These are phyloP conservation scores for Mixornis gularis DNA, from an alignment of 2,113 vertebrate genomes.

Conservation along the genomic window DNA sequence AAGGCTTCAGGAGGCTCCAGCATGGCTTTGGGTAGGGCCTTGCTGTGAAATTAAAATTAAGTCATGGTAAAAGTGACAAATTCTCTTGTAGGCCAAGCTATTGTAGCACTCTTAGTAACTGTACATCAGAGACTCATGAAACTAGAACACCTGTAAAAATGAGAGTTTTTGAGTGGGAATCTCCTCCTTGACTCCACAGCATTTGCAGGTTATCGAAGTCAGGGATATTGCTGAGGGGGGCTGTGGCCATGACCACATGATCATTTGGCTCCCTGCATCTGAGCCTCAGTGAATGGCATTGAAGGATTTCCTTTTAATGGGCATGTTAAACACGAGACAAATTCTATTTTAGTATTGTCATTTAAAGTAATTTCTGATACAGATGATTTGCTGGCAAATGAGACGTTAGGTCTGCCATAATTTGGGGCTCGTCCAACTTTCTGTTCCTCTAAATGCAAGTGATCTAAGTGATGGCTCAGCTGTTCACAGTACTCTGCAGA, in stretches of 20 bases:
- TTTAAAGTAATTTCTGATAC: conserved; percentile 14
- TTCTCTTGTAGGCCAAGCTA: fast-evolving
- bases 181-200: not conserved
- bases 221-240: not conserved
- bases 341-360: conserved; percentile 10
- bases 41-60: not conserved
- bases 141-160: not conserved
- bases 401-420: not conserved
- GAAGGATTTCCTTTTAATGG: conserved; percentile 26
- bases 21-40: not conserved
- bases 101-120: not conserved
- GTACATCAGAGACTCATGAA: not conserved
- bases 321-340: not conserved
- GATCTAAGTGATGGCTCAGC: not conserved
- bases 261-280: not conserved
- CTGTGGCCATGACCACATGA: not conserved
- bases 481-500: not conserved
- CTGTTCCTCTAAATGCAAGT: not conserved
- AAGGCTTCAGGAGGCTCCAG: not conserved
- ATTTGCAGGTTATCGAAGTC: not conserved
- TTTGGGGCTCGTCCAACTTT: conserved; percentile 5
- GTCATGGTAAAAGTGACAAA: not conserved
- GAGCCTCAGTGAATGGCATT: not conserved
- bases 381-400: conserved; percentile 17
- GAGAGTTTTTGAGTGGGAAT: not conserved